Conservation (phyloP, 2,797 vertebrate genomes). For the Enteromius paludinosus region DNA sequence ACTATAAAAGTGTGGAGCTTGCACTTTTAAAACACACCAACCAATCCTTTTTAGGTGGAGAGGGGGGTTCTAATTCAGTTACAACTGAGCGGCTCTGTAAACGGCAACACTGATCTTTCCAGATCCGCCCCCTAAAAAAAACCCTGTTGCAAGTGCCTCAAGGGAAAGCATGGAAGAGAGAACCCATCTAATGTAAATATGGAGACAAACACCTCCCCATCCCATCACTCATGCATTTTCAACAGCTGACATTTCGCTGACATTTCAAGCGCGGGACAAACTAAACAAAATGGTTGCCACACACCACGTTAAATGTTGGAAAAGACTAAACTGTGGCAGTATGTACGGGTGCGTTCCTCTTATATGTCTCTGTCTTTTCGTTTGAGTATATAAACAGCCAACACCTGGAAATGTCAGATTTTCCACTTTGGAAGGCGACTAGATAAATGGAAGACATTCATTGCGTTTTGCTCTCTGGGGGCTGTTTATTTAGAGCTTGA, state of each 20-base stretch:
- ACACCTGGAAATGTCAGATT: slow-evolving; percentile 58
- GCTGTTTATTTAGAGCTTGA: slow-evolving; percentile 5
- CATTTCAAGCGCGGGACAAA: slow-evolving; percentile 61
- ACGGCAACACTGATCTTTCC: slow-evolving; percentile 64
- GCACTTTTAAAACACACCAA: slow-evolving; percentile 63
- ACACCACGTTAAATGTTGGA: slow-evolving; percentile 55
- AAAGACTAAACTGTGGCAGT: slow-evolving; percentile 45
- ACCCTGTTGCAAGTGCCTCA: slow-evolving; percentile 9
- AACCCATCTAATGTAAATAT: slow-evolving; percentile 66
- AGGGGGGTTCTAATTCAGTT: slow-evolving; percentile 75
- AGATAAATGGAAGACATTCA: slow-evolving; percentile 37
- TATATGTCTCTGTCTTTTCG: slow-evolving; percentile 45
- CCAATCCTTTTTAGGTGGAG: slow-evolving; percentile 71
- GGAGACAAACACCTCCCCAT: slow-evolving; percentile 62
- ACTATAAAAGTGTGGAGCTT: slow-evolving; percentile 70
- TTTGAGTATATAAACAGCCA: slow-evolving; percentile 55
- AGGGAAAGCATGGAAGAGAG: slow-evolving; percentile 32
- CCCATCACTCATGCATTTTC: slow-evolving; percentile 66
- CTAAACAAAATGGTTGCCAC: slow-evolving; percentile 57
- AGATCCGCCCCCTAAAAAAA: slow-evolving; percentile 42
- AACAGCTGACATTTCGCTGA: slow-evolving; percentile 67
- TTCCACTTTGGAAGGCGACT: slow-evolving; percentile 40
- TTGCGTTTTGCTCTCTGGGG: slow-evolving; percentile 21
- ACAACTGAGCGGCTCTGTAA: slow-evolving; percentile 60
- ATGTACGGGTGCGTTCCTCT: slow-evolving; percentile 55